Evolutionary conservation across 2,797 vertebrate genomes (phyloP), one percentile per base, ranked within the genome.

Genomic region (Mus minutoides): DNA sequence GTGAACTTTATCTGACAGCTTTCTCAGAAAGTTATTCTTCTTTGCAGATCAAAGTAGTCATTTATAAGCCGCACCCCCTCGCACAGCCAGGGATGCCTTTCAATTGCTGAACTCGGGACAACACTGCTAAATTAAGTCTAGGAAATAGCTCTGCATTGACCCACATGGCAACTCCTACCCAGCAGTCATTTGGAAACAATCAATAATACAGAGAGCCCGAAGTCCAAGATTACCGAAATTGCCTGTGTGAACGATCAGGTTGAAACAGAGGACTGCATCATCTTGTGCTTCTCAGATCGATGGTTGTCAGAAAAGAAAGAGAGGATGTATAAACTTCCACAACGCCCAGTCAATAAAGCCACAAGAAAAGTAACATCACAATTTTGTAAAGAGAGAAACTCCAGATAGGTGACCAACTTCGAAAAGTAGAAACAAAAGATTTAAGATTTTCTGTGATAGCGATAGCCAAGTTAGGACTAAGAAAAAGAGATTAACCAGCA

Each of bases 131-230:
- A 94, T 96, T 95, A 93, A 95, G 86, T 89, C 78, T 94, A 96
- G 95, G 83, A 96, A 97, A 96, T 64, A 96, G 71, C 87, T 94
- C 91, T 94, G 56, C 94, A 86, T 58, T 96, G 97, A 96, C 92
- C 91, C 94, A 13, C 60, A 71, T 88, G 89, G 75, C 82, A 96
- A n/a, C 83, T 95, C 46, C 82, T 88, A 96, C 43, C 94, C n/a
- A 95, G 83, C 93, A 97, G 77, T 94, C 88, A 94, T 83, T 96
- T 96, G 88, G 92, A 97, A 97, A 31, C 52, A 43, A 97, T 97
- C 93, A 54, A 90, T 91, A 92, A 24, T 22, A 94, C 78, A 88
- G 89, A 94, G 54, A 97, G 77, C 13, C 92, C 60, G 31, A 93
- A 96, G 77, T 80, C 64, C 95, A 90, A 96, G 85, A 90, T 96